These are phyloP conservation scores for Metallyticus violacea DNA, from an alignment of 2,888 invertebrate species.

Conservation along the genomic window DNA sequence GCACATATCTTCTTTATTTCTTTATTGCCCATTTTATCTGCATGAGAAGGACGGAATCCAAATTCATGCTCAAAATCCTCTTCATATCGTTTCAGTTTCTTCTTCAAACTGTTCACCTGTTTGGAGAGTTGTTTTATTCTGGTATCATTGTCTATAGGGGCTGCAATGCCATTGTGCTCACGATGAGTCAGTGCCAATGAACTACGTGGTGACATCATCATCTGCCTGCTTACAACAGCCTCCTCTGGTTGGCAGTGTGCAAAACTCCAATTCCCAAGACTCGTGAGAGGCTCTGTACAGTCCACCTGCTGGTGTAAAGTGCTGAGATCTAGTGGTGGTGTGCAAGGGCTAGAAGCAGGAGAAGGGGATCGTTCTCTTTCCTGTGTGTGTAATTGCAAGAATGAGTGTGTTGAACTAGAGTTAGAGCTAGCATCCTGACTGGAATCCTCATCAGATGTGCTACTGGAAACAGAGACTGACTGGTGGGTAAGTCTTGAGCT, in stretches of 20 bases:
- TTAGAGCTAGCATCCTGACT: constrained; percentile 18
- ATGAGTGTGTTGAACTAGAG: constrained; percentile 28
- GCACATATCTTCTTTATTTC: constrained; percentile 77
- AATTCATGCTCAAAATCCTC: constrained; percentile 76
- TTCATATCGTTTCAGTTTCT: constrained; percentile 79
- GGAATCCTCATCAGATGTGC: constrained; percentile 39
- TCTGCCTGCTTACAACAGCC: constrained; percentile 39
- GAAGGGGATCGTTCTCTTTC: constrained; percentile 27
- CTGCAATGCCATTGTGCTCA: constrained; percentile 44
- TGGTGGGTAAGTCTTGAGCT: constrained; percentile 32
- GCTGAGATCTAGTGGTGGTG: constrained; percentile 54
- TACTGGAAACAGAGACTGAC: constrained; percentile 44
- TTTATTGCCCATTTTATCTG: constrained; percentile 82
- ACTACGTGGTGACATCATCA: constrained; percentile 59
- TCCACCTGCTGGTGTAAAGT: constrained; percentile 59
- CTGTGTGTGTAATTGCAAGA: constrained; percentile 35
- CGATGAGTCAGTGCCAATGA: constrained; percentile 55
- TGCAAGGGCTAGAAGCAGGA: constrained; percentile 24
- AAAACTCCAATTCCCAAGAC: constrained; percentile 39
- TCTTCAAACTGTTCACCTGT: constrained; percentile 72
- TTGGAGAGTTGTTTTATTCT: constrained; percentile 60
- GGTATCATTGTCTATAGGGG: constrained; percentile 48
- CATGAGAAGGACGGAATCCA: constrained; percentile 81
- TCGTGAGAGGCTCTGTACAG: constrained; percentile 49
- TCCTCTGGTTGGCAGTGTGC: constrained; percentile 33